A percentile compares a stretch with the other conserved stretches of the same genome.
Conservation (phyloP, 2,888 invertebrate species). For the Cheilosia vulpina region DNA sequence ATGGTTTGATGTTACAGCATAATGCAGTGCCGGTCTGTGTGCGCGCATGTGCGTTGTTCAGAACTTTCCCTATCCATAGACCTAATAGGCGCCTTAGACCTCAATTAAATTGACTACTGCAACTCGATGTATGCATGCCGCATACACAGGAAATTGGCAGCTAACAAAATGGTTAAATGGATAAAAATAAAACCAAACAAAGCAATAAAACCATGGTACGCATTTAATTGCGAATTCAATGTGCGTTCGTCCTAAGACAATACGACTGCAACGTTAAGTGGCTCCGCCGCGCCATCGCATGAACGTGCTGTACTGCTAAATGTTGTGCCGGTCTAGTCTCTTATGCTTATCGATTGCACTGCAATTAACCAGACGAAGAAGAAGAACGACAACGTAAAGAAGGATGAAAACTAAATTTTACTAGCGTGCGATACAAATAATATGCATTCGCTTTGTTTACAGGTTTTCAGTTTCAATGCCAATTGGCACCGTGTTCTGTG, state of each 20-base stretch:
- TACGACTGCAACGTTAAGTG: slow-evolving; percentile 56
- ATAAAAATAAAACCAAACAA: slow-evolving; percentile 66
- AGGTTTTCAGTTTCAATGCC: slow-evolving; percentile 35
- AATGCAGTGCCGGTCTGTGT: slow-evolving; percentile 11
- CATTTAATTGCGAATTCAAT: slow-evolving; percentile 61
- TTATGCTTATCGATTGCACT: slow-evolving; percentile 34
- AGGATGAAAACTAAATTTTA: slow-evolving; percentile 23
- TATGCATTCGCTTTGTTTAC: slow-evolving; percentile 22
- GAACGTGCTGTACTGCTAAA: slow-evolving; percentile 34
- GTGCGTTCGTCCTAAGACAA: slow-evolving; percentile 68
- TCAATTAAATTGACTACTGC: slow-evolving; percentile 57
- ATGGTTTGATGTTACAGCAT: slow-evolving; percentile 28
- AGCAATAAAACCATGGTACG: slow-evolving; percentile 19
- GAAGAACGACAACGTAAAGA: slow-evolving; percentile 11
- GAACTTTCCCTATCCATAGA: slow-evolving; percentile 64
- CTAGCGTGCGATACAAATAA: slow-evolving; percentile 1
- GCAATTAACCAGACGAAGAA: slow-evolving; percentile 35
- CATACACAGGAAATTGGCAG: slow-evolving; percentile 73
- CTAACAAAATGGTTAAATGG: slow-evolving; percentile 56
- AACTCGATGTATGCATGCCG: slow-evolving; percentile 45
- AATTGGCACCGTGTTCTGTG: neutral
- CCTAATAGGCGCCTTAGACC: slow-evolving; percentile 62
- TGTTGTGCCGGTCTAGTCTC: slow-evolving; percentile 14
- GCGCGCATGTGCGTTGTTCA: slow-evolving; percentile 18
- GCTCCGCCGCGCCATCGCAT: slow-evolving; percentile 32